A percentile compares a stretch with the other conserved stretches of the same genome.
phyloP scores from a whole-genome alignment of 2,888 invertebrate species.

The Machimus atricapillus region DNA sequence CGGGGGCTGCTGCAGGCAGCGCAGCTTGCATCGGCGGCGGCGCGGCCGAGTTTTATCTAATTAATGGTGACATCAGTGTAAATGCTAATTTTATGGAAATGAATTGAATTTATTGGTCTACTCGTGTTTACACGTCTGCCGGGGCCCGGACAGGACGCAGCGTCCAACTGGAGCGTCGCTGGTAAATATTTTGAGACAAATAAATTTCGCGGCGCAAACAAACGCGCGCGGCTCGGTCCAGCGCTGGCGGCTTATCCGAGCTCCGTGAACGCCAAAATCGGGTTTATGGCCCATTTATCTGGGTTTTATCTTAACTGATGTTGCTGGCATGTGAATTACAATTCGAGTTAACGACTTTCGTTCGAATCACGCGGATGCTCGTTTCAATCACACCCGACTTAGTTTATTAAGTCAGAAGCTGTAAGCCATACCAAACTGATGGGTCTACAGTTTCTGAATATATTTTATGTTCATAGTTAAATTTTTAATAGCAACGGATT shows the following conservation, averaged over 20 bases:
- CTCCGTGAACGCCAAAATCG: neutral
- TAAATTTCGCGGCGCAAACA: neutral
- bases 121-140: conserved; percentile 44
- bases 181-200: conserved; percentile 24
- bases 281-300: conserved; percentile 10
- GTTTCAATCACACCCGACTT: neutral
- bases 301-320: conserved; percentile 8
- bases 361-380: neutral
- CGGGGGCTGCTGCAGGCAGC: neutral
- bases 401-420: neutral
- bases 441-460: neutral
- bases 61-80: conserved; percentile 49
- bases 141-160: neutral
- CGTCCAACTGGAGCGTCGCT: neutral
- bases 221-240: neutral
- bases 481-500: too few relatives aligned
- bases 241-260: neutral
- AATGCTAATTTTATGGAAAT: conserved; percentile 50
- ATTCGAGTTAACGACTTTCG: neutral
- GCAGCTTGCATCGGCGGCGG: neutral
- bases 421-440: neutral
- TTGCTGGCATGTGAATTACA: conserved; percentile 4
- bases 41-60: conserved; percentile 41
- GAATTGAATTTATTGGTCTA: conserved; percentile 48
- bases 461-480: too few relatives aligned